phyloP scores from a whole-genome alignment of 2,797 vertebrate species.

The Melopsittacus undulatus region DNA sequence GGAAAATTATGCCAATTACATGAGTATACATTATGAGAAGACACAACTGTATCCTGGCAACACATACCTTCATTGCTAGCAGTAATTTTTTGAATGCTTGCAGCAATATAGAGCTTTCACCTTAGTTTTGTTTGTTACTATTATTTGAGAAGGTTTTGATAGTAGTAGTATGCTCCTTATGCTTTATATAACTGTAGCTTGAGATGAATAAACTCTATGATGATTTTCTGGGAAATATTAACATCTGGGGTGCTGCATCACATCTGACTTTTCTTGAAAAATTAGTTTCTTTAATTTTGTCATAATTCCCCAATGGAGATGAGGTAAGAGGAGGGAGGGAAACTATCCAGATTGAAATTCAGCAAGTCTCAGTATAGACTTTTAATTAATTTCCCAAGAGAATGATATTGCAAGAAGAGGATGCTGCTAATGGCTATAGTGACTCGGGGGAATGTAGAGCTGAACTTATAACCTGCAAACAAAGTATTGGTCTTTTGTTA shows the following conservation, averaged over 20 bases:
- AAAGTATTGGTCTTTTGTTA: background rate
- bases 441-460: background rate
- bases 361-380: background rate
- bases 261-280: background rate
- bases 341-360: background rate
- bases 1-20: background rate
- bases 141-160: background rate
- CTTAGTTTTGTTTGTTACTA: background rate
- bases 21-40: background rate
- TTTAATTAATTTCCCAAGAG: conserved; percentile 42
- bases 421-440: background rate
- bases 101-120: background rate
- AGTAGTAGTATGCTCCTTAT: background rate
- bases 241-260: background rate
- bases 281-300: background rate
- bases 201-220: background rate
- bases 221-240: background rate
- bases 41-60: background rate
- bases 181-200: background rate
- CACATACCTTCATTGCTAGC: background rate
- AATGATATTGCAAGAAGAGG: background rate
- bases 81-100: background rate
- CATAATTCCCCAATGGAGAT: background rate
- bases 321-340: background rate
- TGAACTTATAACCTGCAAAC: background rate